Conservation (phyloP, 2,888 invertebrate species). For the Drosophila barbarae region DNA sequence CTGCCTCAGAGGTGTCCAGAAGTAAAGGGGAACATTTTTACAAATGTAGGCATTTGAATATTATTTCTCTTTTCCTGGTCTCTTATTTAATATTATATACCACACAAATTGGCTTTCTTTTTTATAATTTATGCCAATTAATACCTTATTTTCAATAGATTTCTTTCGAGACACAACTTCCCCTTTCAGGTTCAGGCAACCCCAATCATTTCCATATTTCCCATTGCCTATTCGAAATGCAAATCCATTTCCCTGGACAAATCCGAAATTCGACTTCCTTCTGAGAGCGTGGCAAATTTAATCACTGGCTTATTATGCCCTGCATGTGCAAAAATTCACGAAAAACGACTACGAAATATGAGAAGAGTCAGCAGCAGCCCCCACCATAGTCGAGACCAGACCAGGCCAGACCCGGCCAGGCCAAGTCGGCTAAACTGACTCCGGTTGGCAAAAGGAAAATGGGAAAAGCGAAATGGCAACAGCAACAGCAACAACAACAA, state of each 20-base stretch:
- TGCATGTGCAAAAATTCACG: conserved; percentile 11
- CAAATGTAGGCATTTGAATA: background rate
- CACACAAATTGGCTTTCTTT: background rate
- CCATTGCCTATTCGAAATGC: conserved; percentile 2
- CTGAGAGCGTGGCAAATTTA: conserved; percentile 36
- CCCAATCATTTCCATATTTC: conserved; percentile 9
- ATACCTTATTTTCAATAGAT: background rate
- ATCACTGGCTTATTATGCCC: conserved; percentile 49
- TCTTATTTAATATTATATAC: background rate
- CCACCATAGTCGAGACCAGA: conserved; percentile 10
- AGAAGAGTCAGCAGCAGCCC: conserved; percentile 40
- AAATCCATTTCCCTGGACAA: conserved; percentile 15
- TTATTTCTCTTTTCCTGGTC: background rate
- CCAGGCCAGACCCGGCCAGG: conserved; percentile 14
- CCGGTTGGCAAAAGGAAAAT: conserved; percentile 29
- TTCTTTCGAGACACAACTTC: background rate
- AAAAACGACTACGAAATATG: conserved; percentile 28
- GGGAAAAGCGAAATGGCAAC: conserved; percentile 12
- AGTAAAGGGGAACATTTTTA: background rate
- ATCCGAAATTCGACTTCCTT: conserved; percentile 32
- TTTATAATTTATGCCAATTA: background rate
- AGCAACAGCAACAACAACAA: conserved; percentile 5
- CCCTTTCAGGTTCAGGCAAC: background rate
- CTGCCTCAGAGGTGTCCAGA: background rate
- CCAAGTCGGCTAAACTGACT: conserved; percentile 25